These are phyloP conservation scores for Halichoeres trimaculatus DNA, from an alignment of 2,113 vertebrate genomes.

Conservation along the genomic window DNA sequence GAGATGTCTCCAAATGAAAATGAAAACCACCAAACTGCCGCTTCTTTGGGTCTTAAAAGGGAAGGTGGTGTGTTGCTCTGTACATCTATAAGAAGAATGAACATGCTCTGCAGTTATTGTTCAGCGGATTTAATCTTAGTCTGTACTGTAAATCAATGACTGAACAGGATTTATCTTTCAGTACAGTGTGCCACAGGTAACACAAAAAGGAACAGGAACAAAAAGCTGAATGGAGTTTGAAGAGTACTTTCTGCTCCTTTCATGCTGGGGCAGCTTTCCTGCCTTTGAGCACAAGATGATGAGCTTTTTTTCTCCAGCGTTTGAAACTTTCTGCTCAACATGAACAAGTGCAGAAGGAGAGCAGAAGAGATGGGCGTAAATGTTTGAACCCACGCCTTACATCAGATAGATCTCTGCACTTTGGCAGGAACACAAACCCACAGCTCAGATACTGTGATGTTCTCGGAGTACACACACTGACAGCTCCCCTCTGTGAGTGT, in stretches of 20 bases:
- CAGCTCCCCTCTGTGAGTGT: constrained; percentile 32
- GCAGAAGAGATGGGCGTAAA: constrained; percentile 39
- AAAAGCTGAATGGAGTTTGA: constrained; percentile 55
- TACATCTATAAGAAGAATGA: constrained; percentile 80
- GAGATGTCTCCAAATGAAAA: constrained; percentile 62
- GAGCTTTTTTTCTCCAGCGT: constrained; percentile 5
- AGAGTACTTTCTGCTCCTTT: constrained; percentile 35
- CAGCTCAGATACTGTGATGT: constrained; percentile 14
- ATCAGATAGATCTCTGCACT: constrained; percentile 39
- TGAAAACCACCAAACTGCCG: constrained; percentile 76
- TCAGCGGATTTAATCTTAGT: constrained; percentile 74
- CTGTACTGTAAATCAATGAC: constrained; percentile 77
- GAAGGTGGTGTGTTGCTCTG: constrained; percentile 73
- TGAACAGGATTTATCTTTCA: constrained; percentile 70
- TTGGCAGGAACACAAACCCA: constrained; percentile 66
- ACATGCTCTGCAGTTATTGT: constrained; percentile 80
- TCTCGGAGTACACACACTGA: constrained; percentile 28
- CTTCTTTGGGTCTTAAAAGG: constrained; percentile 75
- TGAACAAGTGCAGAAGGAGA: neutral
- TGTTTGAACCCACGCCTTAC: constrained; percentile 20
- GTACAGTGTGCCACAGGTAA: constrained; percentile 75
- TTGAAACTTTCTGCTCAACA: constrained; percentile 4
- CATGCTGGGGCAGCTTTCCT: constrained; percentile 51
- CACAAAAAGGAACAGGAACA: constrained; percentile 34
- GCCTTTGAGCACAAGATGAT: constrained; percentile 14